Base-by-base conservation (phyloP, 2,797 vertebrate species). In the Neomorphus geoffroyi region DNA sequence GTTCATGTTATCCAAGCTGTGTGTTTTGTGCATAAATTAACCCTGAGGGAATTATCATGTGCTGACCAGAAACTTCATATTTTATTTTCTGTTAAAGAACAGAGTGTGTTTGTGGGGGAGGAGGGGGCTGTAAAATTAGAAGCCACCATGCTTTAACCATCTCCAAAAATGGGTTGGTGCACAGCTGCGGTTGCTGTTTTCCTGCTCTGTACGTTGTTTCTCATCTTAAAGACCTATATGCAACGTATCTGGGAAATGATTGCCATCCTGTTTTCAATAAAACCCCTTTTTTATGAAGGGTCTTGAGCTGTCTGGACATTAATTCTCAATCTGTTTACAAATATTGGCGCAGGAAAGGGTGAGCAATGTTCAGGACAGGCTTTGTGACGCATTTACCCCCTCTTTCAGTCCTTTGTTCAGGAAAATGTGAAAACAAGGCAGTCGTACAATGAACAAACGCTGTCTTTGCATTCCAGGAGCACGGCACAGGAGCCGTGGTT, bases 241-340 rank as follows among this genome's bases (percentile, higher is more conserved):
- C 69, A 9, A 46, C 2, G 33, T 56, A 53, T 62, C 89, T 94
- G 93, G 93, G 96, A 97, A 92, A 91, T 86, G 91, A 75, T 95
- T 94, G 89, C 91, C 94, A 96, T 97, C 93, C 93, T 95, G 95
- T 96, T 96, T 95, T 89, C 80, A 85, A 94, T 91, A 82, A 95
- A 91, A 32, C 39, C 58, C 43, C 16, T 17, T 32, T 6, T 90
- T 92, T 77, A 88, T 35, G 92, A 28, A 93, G 92, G 92, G 46
- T 92, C 90, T 79, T 7, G 45, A 61, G 80, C 27, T 46, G 86
- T 30, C 72, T 91, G 94, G 88, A 86, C 81, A 32, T 30, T 57
- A 61, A 83, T 56, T 58, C 94, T 92, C 71, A 1, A 2, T 12
- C 33, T 93, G 93, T 95, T 96, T 96, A 95, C 93, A 96, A 95